These are phyloP conservation scores for Coptodon rendalli DNA, from an alignment of 2,113 vertebrate species.

Conservation along the genomic window DNA sequence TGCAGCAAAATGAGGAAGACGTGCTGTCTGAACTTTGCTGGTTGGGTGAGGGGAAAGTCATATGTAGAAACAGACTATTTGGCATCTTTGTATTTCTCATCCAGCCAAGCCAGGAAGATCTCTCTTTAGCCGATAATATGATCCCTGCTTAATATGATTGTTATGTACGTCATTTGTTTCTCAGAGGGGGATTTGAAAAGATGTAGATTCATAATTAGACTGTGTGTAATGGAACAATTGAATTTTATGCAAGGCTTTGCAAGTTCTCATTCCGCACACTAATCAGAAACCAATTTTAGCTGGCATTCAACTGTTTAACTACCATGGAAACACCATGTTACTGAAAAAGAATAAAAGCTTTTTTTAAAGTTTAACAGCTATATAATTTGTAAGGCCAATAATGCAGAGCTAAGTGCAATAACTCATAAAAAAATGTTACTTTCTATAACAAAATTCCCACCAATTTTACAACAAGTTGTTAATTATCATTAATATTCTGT, in stretches of 20 bases:
- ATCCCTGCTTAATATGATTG: constrained; percentile 42
- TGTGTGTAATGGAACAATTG: constrained; percentile 54
- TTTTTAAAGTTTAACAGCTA: neutral
- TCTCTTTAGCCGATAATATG: constrained; percentile 27
- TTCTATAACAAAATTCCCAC: neutral
- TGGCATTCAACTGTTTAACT: constrained; percentile 24
- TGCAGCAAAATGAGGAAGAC: constrained; percentile 23
- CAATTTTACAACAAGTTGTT: neutral
- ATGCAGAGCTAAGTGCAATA: neutral
- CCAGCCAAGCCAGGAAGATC: constrained; percentile 21
- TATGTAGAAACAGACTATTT: neutral
- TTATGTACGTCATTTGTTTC: constrained; percentile 54
- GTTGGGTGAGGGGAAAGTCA: neutral
- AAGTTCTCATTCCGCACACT: constrained; percentile 6
- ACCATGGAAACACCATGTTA: neutral
- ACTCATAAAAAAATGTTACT: neutral
- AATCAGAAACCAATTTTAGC: constrained; percentile 51
- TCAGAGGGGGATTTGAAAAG: constrained; percentile 47
- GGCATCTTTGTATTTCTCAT: neutral
- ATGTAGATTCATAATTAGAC: constrained; percentile 62
- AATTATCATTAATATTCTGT: neutral
- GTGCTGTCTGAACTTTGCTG: constrained; percentile 17
- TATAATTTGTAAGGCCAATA: neutral
- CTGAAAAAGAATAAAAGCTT: neutral
- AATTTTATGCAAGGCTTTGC: constrained; percentile 51